Conservation (phyloP, 2,113 vertebrate genomes). For the Ammospiza caudacuta region DNA sequence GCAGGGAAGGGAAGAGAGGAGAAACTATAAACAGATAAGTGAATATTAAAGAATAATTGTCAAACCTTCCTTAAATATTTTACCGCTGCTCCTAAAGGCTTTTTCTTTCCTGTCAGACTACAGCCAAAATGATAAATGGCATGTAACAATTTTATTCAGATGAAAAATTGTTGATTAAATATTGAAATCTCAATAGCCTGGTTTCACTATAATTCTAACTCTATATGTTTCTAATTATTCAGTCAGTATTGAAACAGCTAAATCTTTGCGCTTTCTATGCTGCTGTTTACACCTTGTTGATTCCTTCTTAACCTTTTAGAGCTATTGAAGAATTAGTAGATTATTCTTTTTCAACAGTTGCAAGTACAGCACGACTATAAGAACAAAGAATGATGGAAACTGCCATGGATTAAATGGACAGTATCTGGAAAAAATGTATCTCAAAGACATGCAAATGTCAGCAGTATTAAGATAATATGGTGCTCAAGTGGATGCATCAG, state of each 20-base stretch:
- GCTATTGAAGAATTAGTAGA: slow-evolving; percentile 35
- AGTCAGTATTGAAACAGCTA: neutral
- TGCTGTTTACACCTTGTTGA: slow-evolving; percentile 38
- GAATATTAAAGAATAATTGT: neutral
- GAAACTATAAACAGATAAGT: slow-evolving; percentile 7
- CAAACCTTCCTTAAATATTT: slow-evolving; percentile 28
- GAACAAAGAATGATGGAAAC: slow-evolving; percentile 20
- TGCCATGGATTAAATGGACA: slow-evolving; percentile 18
- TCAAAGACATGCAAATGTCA: slow-evolving; percentile 60
- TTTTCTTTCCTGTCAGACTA: neutral
- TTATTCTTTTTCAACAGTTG: slow-evolving; percentile 17
- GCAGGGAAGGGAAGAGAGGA: neutral
- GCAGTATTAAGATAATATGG: slow-evolving; percentile 43
- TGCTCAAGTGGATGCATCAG: slow-evolving; percentile 54
- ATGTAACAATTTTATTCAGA: neutral
- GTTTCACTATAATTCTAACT: neutral
- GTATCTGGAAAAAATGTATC: slow-evolving; percentile 9
- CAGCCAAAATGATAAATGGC: neutral
- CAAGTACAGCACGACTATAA: neutral
- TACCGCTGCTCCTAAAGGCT: neutral
- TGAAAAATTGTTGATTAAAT: slow-evolving; percentile 31
- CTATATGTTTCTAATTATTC: neutral
- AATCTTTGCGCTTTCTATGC: neutral
- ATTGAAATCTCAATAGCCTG: neutral
- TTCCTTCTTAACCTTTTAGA: slow-evolving; percentile 42